Base-by-base conservation (phyloP, 1,140 invertebrate species). In the Colletes gigas region DNA sequence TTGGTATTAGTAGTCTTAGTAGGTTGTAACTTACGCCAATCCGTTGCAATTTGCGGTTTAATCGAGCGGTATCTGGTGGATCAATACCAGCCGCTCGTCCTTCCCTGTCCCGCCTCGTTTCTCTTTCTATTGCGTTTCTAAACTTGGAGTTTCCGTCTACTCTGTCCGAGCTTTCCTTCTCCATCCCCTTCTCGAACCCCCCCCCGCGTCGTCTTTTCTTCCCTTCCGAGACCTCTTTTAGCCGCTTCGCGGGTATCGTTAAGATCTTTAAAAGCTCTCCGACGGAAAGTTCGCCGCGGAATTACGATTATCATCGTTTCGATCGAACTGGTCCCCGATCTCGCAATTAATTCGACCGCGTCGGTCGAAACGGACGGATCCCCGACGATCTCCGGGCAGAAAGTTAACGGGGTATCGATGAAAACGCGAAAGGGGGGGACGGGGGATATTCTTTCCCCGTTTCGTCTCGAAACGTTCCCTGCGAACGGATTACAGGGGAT, bases 1-100 rank as follows among this genome's bases (percentile, higher is more conserved):
- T 50, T 12, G 71, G 74, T 77, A 77, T 77, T 68, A 59, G 83
- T 84, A 83, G 82, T 83, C 76, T 85, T 82, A 84, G 78, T 88
- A 78, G 76, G 83, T 74, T 78, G 83, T 81, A 89, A 88, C 83
- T 84, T 79, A 87, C 83, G 80, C 72, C 87, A 88, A 89, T 87
- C 78, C 88, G 81, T 80, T 84, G 88, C 86, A 89, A 89, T 89
- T 88, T 88, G 81, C 69, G 83, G 88, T 86, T 83, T 90, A 88
- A 87, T 89, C 88, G 86, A 88, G 83, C 87, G 30, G 87, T 89
- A 87, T 89, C 83, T 73, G 81, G 62, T 82, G 81, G 88, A 90
- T 90, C 89, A 88, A 90, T 90, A 89, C 85, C 82, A 84, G 67
- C 84, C 59, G 75, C 80, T 75, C 83, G 78, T 66, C 70, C 74